Base-by-base conservation (phyloP, 2,113 vertebrate genomes). In the Caranx melampygus region DNA sequence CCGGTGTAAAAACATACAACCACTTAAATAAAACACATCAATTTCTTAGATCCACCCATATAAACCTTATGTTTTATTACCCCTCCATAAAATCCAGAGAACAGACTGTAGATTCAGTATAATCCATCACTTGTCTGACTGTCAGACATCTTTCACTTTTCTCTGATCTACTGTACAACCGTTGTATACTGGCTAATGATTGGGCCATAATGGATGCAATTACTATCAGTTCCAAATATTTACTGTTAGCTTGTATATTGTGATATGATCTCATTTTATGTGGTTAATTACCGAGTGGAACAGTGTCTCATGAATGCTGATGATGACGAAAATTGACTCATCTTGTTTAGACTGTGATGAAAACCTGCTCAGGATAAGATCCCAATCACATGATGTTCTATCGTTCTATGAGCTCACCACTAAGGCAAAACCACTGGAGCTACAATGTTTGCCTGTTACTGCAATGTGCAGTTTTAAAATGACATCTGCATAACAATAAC, bases 301-400 rank as follows among this genome's bases (percentile, higher is more conserved):
- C 63, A 65, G 45, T 42, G 45, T 42, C 42, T 54, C n/a, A 44
- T 55, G 51, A 64, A 83, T 81, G 47, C 55, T 72, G 64, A 75
- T 74, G 64, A 59, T 58, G 55, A n/a, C 66, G 47, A 34, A 26
- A 78, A n/a, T 34, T n/a, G 35, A 47, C 52, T 57, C 12, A 7
- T 62, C 9, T 37, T 70, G 51, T 83, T 83, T 83, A 33, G 68
- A 40, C 57, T 79, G 65, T 35, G 13, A 3, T 78, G n/a, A 31
- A 75, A 75, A 80, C 66, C 67, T 68, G 72, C n/a, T 72, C n/a
- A 18, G 34, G 58, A 71, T 71, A 52, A 47, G 47, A 78, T 66
- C 55, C n/a, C 42, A 79, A 61, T 55, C 47, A 68, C 62, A 77
- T 51, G 6, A 40, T 59, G 34, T 64, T 67, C 21, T 54, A 72